Conservation (phyloP, 2,888 invertebrate genomes). For the Agrotis segetum region DNA sequence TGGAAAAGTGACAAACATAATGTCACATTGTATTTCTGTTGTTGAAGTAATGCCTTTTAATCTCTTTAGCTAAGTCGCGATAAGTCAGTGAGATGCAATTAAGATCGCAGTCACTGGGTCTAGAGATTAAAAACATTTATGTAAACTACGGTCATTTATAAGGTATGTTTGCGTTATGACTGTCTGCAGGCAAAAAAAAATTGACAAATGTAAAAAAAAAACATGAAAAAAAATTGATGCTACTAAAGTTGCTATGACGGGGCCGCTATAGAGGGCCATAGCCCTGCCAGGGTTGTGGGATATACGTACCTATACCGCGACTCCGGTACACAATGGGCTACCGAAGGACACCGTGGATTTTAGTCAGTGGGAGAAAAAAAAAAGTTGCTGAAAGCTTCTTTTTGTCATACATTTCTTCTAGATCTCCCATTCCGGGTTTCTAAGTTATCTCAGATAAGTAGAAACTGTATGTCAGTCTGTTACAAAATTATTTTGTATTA, state of each 20-base stretch:
- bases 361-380: too few relatives aligned
- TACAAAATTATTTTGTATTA: background rate
- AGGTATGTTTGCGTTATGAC: too few relatives aligned
- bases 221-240: too few relatives aligned
- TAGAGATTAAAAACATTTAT: constrained; percentile 15
- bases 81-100: constrained; percentile 22
- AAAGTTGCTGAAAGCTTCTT: background rate
- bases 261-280: too few relatives aligned
- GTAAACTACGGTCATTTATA: background rate
- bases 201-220: too few relatives aligned
- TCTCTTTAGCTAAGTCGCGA: background rate
- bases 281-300: too few relatives aligned
- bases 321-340: too few relatives aligned
- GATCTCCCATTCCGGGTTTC: background rate
- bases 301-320: too few relatives aligned
- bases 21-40: too few relatives aligned
- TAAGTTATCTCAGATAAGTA: background rate
- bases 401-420: background rate
- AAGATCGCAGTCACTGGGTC: background rate
- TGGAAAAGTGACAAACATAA: background rate
- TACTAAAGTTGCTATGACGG: too few relatives aligned
- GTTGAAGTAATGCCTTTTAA: constrained; percentile 4
- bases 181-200: too few relatives aligned
- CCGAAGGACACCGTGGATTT: too few relatives aligned
- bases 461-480: background rate